Conservation (phyloP, 1,140 invertebrate species). For the Grapholita molesta region DNA sequence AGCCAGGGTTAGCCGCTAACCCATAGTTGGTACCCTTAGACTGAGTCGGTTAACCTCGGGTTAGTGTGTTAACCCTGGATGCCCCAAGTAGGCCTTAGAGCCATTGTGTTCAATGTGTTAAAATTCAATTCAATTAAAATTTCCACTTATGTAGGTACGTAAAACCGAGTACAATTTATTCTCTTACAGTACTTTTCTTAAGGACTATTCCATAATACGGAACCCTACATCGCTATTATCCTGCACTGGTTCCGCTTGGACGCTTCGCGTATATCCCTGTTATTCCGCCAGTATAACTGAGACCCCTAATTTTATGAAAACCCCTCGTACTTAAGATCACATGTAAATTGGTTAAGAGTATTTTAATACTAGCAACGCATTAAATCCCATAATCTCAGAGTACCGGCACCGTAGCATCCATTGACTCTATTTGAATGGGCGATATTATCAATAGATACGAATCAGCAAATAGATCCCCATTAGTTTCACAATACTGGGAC, state of each 20-base stretch:
- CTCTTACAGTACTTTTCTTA: no score
- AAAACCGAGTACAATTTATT: no score
- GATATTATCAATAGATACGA: slow-evolving; percentile 54
- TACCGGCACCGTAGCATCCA: slow-evolving; percentile 41
- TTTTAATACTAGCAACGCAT: slow-evolving; percentile 9
- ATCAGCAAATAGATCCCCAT: slow-evolving; percentile 54
- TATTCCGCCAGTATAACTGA: neutral
- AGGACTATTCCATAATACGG: neutral
- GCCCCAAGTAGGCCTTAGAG: no score
- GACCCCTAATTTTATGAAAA: neutral
- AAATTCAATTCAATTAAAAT: no score
- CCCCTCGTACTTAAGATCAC: neutral
- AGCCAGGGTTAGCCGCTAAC: no score
- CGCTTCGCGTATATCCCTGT: neutral
- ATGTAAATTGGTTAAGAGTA: neutral
- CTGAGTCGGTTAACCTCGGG: no score
- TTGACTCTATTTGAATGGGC: slow-evolving; percentile 48
- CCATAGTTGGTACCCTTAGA: no score
- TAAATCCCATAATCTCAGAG: slow-evolving; percentile 42
- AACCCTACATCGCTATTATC: neutral
- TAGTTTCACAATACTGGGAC: slow-evolving; percentile 39
- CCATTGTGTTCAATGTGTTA: no score
- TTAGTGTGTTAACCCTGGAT: no score
- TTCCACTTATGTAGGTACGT: no score
- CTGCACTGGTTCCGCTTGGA: neutral